Base-by-base conservation (phyloP, 2,113 vertebrate species). In the Colius striatus region DNA sequence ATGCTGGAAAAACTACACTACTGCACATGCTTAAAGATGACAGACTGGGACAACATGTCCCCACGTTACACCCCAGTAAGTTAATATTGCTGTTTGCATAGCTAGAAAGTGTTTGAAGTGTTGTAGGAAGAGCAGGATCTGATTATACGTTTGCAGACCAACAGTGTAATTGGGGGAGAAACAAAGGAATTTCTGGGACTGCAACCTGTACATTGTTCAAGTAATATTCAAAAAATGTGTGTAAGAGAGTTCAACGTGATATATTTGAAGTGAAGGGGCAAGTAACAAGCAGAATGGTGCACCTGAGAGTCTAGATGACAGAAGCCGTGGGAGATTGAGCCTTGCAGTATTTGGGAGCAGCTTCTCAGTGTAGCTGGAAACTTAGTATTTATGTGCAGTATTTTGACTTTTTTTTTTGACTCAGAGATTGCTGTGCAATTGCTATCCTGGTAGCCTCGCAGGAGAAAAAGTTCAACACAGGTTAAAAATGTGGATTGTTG, bases 1-100 rank as follows among this genome's bases (percentile, higher is more conserved):
- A 99, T 98, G 99, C 99, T 78, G 99, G 99, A 82, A 99, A 99
- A 98, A 99, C 99, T 3, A 99, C 99, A 11, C 97, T 99, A 97
- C 97, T 99, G 95, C 99, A 99, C 97, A 99, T 99, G 99, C 98
- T 99, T 89, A 99, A 99, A 99, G 99, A 99, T 96, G 99, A 99
- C 98, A 98, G 99, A 97, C 96, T 99, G 98, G 99, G 99, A 96
- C 99, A 99, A 54, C 99, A 99, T 11, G 99, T 99, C 90, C 99
- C 99, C 80, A 99, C 99, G 14, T 97, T 99, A 97, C 99, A 99
- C 97, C 99, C 99, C 94, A 99, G 99, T 99, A 97, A 99, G 99
- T 98, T 67, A 29, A 26, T n/a, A 4, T 48, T 76, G 27, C 48
- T 70, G 38, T 18, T 32, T 94, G 36, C 60, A 7, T 9, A 43